Base-by-base conservation (phyloP, 2,797 vertebrate species). In the Sardinella longiceps region DNA sequence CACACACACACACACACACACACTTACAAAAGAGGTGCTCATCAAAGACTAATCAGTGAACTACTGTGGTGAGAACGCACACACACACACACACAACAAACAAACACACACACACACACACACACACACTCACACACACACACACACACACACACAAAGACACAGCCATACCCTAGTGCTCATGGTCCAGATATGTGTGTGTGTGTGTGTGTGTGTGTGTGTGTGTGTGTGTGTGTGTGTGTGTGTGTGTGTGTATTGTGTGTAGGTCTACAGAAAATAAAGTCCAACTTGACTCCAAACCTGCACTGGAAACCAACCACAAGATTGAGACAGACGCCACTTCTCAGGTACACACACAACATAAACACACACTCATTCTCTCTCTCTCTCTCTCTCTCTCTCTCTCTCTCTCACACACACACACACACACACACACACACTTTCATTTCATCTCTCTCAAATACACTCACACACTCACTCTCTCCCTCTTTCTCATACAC, bases 211-310 rank as follows among this genome's bases (percentile, higher is more conserved):
- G n/a, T n/a, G n/a, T n/a, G n/a, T n/a, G n/a, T n/a, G n/a, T n/a
- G 58, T 60, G 4, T 58, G 53, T 58, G 53, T 58, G 53, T n/a
- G n/a, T n/a, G n/a, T n/a, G n/a, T n/a, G n/a, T n/a, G n/a, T n/a
- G n/a, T n/a, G n/a, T n/a, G n/a, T 48, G 30, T 70, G 30, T 37
- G 30, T 37, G 66, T 74, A 14, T 37, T 56, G 37, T 63, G 7
- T 87, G 14, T 74, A 99, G 98, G 98, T 97, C 97, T 84, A 94
- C 97, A 87, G 98, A 99, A 89, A 96, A 95, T 91, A 97, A 96
- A 92, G 94, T 94, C 53, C 96, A 96, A 84, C 90, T 95, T 70
- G 98, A 99, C 74, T 94, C 92, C 95, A 97, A 94, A 93, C 96
- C 95, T 87, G 91, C 94, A 82, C 90, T 95, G 93, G 98, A 98